Evolutionary conservation across 2,797 vertebrate genomes (phyloP).

Genomic region (Sparus aurata): DNA sequence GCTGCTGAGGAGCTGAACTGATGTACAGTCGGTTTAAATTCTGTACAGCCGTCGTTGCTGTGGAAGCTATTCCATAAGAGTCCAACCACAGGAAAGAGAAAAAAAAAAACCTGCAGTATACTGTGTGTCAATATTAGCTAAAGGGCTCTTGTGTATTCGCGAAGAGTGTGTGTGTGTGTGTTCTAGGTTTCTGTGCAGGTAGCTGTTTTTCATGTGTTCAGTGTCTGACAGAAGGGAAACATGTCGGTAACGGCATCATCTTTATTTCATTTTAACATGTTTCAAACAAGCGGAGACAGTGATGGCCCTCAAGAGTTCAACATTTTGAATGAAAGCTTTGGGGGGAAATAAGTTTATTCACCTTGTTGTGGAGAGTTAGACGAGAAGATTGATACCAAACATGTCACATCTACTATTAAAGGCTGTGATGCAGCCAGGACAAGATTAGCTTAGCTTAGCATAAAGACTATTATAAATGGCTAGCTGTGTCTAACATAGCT

Average conservation of each 20-base stretch:
- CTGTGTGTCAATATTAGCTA: constrained; percentile 26
- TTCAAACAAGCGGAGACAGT: too few relatives aligned
- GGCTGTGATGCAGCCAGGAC: too few relatives aligned
- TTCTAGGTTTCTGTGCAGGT: constrained; percentile 12
- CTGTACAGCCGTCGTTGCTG: constrained; percentile 19
- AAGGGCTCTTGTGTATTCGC: constrained; percentile 18
- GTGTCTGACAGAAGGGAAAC: background rate
- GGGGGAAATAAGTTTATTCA: too few relatives aligned
- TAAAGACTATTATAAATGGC: too few relatives aligned
- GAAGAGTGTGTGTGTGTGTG: constrained; percentile 5
- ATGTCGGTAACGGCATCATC: background rate
- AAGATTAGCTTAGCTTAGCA: too few relatives aligned
- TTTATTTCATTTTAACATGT: background rate
- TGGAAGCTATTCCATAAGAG: constrained; percentile 15
- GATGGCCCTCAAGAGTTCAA: background rate
- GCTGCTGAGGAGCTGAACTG: constrained; percentile 30
- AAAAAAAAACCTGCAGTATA: too few relatives aligned
- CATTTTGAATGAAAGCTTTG: background rate
- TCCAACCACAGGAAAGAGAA: too few relatives aligned
- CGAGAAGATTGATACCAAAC: too few relatives aligned
- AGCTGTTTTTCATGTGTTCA: background rate
- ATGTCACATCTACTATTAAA: too few relatives aligned
- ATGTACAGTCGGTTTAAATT: constrained; percentile 21
- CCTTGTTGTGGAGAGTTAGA: too few relatives aligned
- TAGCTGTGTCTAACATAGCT: too few relatives aligned